Percentiles rank a stretch among this genome's conserved stretches.
Conservation (phyloP, 2,888 invertebrate species). For the Aleiodes alternator region DNA sequence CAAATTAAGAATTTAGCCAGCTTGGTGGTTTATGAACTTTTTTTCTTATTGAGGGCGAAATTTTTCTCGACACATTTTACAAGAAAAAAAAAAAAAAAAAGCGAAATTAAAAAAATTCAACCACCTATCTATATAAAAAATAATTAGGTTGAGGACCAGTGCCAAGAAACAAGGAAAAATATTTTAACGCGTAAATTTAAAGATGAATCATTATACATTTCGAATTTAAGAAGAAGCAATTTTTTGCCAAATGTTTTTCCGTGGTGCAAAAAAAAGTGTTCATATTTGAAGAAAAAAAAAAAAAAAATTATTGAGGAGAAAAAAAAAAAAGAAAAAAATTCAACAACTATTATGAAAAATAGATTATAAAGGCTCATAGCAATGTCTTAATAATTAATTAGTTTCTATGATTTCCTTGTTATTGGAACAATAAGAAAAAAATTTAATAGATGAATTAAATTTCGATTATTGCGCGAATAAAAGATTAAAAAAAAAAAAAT, state of each 20-base stretch:
- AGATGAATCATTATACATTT: slow-evolving; percentile 25
- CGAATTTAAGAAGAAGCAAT: slow-evolving; percentile 43
- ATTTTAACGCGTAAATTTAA: slow-evolving; percentile 5
- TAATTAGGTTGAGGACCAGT: slow-evolving; percentile 28
- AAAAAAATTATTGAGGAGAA: slow-evolving; percentile 25
- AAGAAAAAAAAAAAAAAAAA: not conserved
- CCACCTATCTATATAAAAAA: slow-evolving; percentile 3
- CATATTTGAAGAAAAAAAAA: slow-evolving; percentile 27
- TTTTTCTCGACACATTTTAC: slow-evolving; percentile 31
- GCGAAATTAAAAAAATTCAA: slow-evolving; percentile 20
- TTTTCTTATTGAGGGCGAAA: not conserved
- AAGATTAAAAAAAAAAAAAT: too few relatives aligned
- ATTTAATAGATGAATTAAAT: slow-evolving; percentile 22
- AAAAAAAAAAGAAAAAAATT: slow-evolving; percentile 33
- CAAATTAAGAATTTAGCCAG: slow-evolving; percentile 19
- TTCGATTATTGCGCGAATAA: slow-evolving; percentile 7
- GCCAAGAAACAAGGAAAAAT: slow-evolving; percentile 36
- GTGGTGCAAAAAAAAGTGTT: slow-evolving; percentile 39
- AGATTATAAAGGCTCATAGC: slow-evolving; percentile 34
- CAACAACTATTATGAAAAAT: slow-evolving; percentile 17
- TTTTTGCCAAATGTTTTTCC: slow-evolving; percentile 38
- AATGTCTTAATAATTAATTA: slow-evolving; percentile 16
- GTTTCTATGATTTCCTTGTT: slow-evolving; percentile 40
- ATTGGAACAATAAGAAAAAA: slow-evolving; percentile 28
- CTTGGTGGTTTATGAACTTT: slow-evolving; percentile 34